Conservation (phyloP, 1,140 invertebrate species). For the Colletes latitarsis region DNA sequence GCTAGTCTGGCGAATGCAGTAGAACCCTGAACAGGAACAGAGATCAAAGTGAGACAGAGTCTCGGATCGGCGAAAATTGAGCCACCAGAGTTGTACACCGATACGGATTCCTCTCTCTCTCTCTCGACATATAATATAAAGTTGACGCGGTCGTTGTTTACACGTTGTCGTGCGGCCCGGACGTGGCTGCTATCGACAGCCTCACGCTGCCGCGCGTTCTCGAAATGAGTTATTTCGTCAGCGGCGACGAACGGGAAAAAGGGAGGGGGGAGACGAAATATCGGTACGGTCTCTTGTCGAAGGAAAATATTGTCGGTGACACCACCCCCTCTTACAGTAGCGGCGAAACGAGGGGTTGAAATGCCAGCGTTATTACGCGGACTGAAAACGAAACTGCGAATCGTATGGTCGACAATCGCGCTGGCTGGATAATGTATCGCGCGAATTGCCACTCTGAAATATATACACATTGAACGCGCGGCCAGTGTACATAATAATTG, state of each 20-base stretch:
- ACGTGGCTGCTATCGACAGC: conserved; percentile 69
- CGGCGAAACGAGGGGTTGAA: conserved; percentile 56
- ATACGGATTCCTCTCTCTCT: conserved; percentile 46
- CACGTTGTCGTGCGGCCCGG: conserved; percentile 62
- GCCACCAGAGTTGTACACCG: conserved; percentile 36
- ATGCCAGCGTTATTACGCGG: conserved; percentile 60
- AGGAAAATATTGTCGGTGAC: conserved; percentile 68
- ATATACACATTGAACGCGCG: conserved; percentile 59
- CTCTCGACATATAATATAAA: conserved; percentile 50
- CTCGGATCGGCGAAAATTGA: conserved; percentile 33
- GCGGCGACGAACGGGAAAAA: conserved; percentile 28
- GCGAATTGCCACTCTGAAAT: conserved; percentile 65
- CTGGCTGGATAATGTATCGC: conserved; percentile 68
- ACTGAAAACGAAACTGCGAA: conserved; percentile 61
- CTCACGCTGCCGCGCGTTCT: conserved; percentile 64
- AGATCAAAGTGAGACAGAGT: not conserved
- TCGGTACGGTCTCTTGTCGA: conserved; percentile 61
- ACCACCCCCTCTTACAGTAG: conserved; percentile 59
- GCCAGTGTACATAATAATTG: conserved; percentile 63
- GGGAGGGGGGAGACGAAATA: conserved; percentile 38
- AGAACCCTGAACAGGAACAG: not conserved
- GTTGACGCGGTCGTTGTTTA: conserved; percentile 65
- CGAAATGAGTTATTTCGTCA: conserved; percentile 68
- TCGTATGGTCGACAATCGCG: conserved; percentile 58
- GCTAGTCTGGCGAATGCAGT: not conserved